Evolutionary conservation across 2,113 vertebrate species (phyloP), one percentile per base, ranked within the genome.

Genomic region (Elephas maximus): DNA sequence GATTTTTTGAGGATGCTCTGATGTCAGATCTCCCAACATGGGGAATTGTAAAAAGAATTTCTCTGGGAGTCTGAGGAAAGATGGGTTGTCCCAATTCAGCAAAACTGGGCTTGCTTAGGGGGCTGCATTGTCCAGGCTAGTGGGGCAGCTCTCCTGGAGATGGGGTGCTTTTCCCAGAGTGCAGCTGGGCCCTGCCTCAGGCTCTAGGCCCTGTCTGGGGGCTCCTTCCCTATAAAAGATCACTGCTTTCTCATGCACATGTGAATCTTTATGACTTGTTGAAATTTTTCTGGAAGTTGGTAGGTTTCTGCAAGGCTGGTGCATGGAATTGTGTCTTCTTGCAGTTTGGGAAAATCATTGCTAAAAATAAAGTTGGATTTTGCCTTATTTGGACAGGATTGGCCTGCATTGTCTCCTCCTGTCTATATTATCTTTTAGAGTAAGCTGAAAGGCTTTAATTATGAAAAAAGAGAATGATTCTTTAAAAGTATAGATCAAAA

Each of bases 361-460:
- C 96, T 95, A 96, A 97, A 97, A 95, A 93, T 96, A 97, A 96
- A 95, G 65, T 85, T 93, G 82, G 37, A n/a, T 97, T 97, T 97
- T 79, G 67, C 95, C 92, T 97, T 97, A 95, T 98, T 97, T 97
- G 97, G 96, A 95, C 33, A 95, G 51, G 48, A 96, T 2, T 88
- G 73, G 62, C n/a, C 51, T 87, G 41, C 41, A 88, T 6, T 23
- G 30, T 90, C 77, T 96, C 84, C 41, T 9, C 48, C 37, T 84
- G 73, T 44, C 30, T 85, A 37, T 93, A 79, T 77, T 95, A 92
- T 96, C 92, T 95, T 95, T 93, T 48, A 86, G 63, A 86, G 84
- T 82, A 95, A 90, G 23, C 73, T 62, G 45, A 95, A 90, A 88
- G 87, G 62, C 24, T 98, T 95, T 92, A 88, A 84, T 94, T n/a